Conservation (phyloP, 2,888 invertebrate species). For the Caenorhabditis sp. region DNA sequence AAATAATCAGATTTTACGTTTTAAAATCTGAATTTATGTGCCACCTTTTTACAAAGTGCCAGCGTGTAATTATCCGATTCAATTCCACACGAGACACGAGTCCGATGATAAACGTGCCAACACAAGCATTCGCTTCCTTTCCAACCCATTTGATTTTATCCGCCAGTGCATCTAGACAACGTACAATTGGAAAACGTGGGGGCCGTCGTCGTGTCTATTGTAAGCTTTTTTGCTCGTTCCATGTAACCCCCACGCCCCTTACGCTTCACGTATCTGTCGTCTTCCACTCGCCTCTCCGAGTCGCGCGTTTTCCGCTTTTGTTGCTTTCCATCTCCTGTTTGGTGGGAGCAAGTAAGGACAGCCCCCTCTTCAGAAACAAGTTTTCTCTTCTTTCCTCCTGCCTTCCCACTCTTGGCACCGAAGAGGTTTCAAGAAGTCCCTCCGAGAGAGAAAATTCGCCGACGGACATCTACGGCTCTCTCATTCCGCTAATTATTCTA, state of each 20-base stretch:
- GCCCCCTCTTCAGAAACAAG: constrained; percentile 52
- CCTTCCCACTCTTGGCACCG: constrained; percentile 26
- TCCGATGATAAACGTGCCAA: too few relatives aligned
- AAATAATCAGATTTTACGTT: too few relatives aligned
- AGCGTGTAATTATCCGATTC: too few relatives aligned
- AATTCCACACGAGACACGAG: too few relatives aligned
- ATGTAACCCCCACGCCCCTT: constrained; percentile 23
- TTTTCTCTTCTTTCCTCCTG: constrained; percentile 28
- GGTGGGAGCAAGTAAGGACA: constrained; percentile 48
- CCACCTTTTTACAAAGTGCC: too few relatives aligned
- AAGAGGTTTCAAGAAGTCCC: constrained; percentile 2
- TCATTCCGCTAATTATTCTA: constrained; percentile 40
- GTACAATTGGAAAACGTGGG: constrained; percentile 35
- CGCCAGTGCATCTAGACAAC: constrained; percentile 27
- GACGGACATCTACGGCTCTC: constrained; percentile 9
- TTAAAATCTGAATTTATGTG: too few relatives aligned
- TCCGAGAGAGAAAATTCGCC: not conserved
- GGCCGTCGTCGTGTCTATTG: constrained; percentile 43
- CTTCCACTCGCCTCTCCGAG: constrained; percentile 27
- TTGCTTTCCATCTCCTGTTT: constrained; percentile 48
- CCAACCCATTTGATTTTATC: constrained; percentile 36
- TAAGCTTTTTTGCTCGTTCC: constrained; percentile 27
- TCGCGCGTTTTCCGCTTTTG: constrained; percentile 31
- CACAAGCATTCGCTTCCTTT: constrained; percentile 1
- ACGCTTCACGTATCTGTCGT: constrained; percentile 58